phyloP scores from a whole-genome alignment of 2,797 vertebrate species.

The Notamacropus eugenii region DNA sequence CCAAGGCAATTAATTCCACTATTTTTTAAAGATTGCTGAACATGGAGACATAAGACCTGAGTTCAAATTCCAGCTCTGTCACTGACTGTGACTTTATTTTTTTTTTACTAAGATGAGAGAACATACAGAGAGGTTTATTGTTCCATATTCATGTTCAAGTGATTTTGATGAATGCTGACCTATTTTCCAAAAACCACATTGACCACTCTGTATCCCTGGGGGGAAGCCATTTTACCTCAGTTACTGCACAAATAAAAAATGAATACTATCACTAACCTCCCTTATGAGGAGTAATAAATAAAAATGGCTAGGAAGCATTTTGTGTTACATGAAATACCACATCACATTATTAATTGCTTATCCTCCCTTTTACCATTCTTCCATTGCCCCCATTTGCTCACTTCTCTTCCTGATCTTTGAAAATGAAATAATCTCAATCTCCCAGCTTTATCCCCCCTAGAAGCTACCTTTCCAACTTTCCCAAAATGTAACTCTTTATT shows the following conservation, averaged over 20 bases:
- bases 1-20: background rate
- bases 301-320: background rate
- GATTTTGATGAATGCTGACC: background rate
- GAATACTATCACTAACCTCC: background rate
- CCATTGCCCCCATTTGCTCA: background rate
- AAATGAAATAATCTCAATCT: background rate
- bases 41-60: background rate
- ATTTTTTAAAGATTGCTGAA: background rate
- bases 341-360: background rate
- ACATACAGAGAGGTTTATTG: background rate
- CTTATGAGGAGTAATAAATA: background rate
- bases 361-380: background rate
- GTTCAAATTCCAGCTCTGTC: background rate
- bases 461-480: background rate
- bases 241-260: background rate
- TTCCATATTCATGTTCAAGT: background rate
- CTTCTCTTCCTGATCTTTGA: background rate
- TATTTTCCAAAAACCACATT: slow-evolving; percentile 5
- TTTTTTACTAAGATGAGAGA: background rate
- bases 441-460: background rate
- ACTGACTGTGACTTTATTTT: background rate
- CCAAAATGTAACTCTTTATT: background rate
- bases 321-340: slow-evolving; percentile 27
- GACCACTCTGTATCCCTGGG: background rate
- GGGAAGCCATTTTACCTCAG: slow-evolving; percentile 14